Evolutionary conservation across 2,797 vertebrate species (phyloP).

Genomic region (Molossus alvarezi): DNA sequence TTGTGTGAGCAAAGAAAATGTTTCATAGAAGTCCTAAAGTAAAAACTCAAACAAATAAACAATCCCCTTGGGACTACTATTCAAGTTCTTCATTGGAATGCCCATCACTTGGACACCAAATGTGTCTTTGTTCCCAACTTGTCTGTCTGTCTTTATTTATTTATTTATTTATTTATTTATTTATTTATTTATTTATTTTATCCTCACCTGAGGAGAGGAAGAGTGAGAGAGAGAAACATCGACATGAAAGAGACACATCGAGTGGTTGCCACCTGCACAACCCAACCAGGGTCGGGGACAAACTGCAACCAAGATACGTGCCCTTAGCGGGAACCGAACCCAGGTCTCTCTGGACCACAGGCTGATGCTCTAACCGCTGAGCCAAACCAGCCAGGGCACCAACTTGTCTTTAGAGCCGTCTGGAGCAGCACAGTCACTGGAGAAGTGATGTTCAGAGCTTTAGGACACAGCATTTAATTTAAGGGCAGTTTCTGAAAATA

Average conservation of each 20-base stretch:
- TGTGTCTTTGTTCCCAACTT: not conserved
- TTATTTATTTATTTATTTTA: no score
- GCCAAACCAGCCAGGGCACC: not conserved
- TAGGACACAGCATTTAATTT: not conserved
- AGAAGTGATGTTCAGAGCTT: not conserved
- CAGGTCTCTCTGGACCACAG: no score
- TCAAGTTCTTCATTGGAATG: not conserved
- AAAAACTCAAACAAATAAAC: not conserved
- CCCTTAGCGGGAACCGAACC: no score
- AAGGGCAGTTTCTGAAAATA: not conserved
- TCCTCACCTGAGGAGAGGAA: no score
- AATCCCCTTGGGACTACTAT: not conserved
- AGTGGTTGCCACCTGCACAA: no score
- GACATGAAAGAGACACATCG: no score
- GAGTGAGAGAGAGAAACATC: no score
- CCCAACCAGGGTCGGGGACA: no score
- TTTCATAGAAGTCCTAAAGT: not conserved
- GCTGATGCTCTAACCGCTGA: no score
- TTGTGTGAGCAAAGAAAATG: not conserved
- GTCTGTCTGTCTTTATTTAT: no score
- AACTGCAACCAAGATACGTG: no score
- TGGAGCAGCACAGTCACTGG: not conserved
- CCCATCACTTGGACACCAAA: not conserved
- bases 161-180: no score
- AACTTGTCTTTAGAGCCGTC: not conserved